Evolutionary conservation across 2,797 vertebrate genomes (phyloP).

Genomic region (Crypturellus tataupa): DNA sequence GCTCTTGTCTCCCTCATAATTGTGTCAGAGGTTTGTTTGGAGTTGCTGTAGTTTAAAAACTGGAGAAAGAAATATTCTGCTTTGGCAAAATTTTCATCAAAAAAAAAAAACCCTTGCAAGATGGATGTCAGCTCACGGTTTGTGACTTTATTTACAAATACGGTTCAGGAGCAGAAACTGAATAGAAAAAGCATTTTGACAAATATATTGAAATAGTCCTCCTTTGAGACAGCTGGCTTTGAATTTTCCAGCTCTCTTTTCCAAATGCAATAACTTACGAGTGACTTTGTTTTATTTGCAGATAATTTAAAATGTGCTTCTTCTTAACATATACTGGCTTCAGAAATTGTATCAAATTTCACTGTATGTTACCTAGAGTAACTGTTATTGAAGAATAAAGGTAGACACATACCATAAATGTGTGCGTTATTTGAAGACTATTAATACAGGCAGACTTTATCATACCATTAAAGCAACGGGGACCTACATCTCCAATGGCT

Average conservation of each 20-base stretch:
- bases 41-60: conserved; percentile 20
- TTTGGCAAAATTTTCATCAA: background rate
- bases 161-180: background rate
- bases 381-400: background rate
- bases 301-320: background rate
- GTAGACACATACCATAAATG: background rate
- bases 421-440: background rate
- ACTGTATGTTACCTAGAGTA: background rate
- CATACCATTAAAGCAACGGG: background rate
- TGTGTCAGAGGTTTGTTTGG: background rate
- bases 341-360: background rate
- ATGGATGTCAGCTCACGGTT: background rate
- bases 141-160: conserved; percentile 35
- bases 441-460: background rate
- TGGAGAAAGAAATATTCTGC: background rate
- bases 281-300: background rate
- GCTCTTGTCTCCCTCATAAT: background rate
- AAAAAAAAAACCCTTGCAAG: background rate
- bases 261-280: background rate
- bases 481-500: background rate
- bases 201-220: background rate
- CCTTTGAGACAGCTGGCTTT: background rate
- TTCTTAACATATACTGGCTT: background rate
- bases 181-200: background rate
- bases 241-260: background rate